Conservation (phyloP, 2,797 vertebrate genomes). For the Sebastes minor region DNA sequence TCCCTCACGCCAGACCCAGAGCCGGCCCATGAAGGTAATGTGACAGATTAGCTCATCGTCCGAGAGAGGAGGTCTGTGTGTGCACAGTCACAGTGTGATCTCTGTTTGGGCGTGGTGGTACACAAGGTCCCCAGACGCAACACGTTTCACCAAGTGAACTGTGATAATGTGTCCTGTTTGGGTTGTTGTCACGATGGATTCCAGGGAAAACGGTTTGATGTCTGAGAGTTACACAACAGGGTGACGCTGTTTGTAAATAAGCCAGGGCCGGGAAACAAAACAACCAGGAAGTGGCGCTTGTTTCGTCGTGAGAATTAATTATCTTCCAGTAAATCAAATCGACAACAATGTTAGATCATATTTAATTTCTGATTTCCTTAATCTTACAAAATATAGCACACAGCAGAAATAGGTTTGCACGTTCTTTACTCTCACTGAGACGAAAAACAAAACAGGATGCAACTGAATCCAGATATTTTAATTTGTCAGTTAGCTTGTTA, state of each 20-base stretch:
- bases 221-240: conserved; percentile 18
- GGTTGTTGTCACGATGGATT: conserved; percentile 46
- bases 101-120: conserved; percentile 60
- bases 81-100: neutral
- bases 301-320: neutral
- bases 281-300: conserved; percentile 57
- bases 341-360: neutral
- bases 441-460: neutral
- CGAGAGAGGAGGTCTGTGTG: neutral
- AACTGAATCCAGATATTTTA: neutral
- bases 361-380: neutral
- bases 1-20: conserved; percentile 99
- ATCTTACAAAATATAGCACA: neutral
- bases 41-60: conserved; percentile 23
- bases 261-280: neutral
- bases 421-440: neutral
- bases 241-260: conserved; percentile 48
- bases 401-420: neutral
- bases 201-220: neutral
- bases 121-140: neutral
- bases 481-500: neutral
- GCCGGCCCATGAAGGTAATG: conserved; percentile 97
- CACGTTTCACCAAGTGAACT: neutral
- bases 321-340: neutral
- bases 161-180: conserved; percentile 1